Evolutionary conservation across 1,140 invertebrate genomes (phyloP), one percentile per base, ranked within the genome.

Genomic region (Papilio polytes): DNA sequence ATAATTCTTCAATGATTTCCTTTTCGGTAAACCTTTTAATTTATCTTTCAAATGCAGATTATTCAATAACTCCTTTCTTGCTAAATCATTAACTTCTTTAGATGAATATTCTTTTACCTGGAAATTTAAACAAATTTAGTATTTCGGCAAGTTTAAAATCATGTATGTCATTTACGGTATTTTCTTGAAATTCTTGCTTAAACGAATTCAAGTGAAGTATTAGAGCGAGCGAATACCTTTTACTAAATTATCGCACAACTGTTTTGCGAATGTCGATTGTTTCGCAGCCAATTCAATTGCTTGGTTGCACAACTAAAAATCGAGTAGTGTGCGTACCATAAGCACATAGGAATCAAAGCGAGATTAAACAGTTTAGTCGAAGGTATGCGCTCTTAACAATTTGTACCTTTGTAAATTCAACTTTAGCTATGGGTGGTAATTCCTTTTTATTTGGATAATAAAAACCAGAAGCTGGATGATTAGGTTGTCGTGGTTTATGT

Each of bases 381-480:
- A 36, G 31, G 31, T 36, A 3, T 3, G 31, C 31, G 31, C 31
- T 36, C 72, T 70, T 26, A 15, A 15, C 20, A 63, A 72, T 10
- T 22, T 73, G 13, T 87, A 98, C 98, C 96, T 98, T 98, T 81
- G 97, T 96, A 88, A 98, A 98, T 87, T 97, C 96, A 87, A 98
- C 97, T 80, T 97, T 97, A 56, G 98, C 99, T 84, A 99, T 98
- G 51, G 98, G 96, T 63, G 98, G 98, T 79, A 99, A 96, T 81
- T 97, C 96, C 90, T 96, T 96, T 83, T 98, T 95, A 83, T 97
- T 96, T 15, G 98, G 97, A 92, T 99, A 99, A 95, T 98, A 99
- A 95, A 99, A 99, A 46, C 98, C 99, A 72, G 98, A 98, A 20
- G 98, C 97, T 0, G 97, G 97, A 95, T 99, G 98, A 85, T 97